These are phyloP conservation scores for Vireo griseus DNA, from an alignment of 2,797 vertebrate genomes.

Conservation along the genomic window DNA sequence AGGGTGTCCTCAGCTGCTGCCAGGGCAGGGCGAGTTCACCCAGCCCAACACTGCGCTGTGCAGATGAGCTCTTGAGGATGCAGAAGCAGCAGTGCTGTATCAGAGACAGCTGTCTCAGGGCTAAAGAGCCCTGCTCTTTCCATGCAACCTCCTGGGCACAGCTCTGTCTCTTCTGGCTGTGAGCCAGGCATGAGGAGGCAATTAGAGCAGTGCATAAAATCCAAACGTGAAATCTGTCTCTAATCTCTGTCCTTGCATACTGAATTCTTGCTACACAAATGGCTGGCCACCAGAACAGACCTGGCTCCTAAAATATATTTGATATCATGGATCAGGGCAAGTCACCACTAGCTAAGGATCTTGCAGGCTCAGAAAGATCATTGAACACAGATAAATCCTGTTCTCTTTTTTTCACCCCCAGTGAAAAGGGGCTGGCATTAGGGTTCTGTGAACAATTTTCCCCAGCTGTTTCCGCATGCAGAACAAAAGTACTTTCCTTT, in stretches of 20 bases:
- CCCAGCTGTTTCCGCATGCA: background rate
- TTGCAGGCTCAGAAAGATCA: background rate
- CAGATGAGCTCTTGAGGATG: fast-evolving
- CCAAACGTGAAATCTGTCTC: background rate
- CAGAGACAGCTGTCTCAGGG: background rate
- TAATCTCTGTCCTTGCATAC: background rate
- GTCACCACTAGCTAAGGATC: background rate
- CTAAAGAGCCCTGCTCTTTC: background rate
- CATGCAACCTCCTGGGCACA: background rate
- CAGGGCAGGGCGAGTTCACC: background rate
- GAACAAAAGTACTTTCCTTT: background rate
- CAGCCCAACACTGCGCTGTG: fast-evolving
- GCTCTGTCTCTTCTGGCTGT: background rate
- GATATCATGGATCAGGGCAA: background rate
- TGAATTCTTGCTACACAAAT: background rate
- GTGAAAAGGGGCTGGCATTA: background rate
- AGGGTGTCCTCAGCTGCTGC: background rate
- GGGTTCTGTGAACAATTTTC: background rate
- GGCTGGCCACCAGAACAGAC: background rate
- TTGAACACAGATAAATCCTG: background rate
- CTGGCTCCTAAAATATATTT: background rate
- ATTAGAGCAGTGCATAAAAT: background rate
- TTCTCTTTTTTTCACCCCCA: background rate
- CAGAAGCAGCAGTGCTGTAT: background rate
- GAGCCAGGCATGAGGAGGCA: background rate